Conservation (phyloP, 2,113 vertebrate genomes). For the Phrynosoma blainvillii region DNA sequence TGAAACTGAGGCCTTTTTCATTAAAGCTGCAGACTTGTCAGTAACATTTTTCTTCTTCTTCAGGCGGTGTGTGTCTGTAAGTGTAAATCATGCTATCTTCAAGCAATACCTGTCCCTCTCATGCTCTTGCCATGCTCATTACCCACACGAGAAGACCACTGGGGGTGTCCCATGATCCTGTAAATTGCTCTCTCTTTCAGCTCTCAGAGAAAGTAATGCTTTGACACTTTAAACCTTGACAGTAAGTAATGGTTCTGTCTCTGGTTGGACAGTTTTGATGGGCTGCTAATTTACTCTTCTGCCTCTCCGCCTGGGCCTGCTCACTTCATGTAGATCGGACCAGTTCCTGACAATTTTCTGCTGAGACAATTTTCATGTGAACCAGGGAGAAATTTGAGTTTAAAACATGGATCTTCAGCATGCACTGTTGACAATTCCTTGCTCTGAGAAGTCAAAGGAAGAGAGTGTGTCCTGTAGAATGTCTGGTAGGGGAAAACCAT, state of each 20-base stretch:
- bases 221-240: slow-evolving; percentile 62
- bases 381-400: slow-evolving; percentile 52
- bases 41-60: neutral
- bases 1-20: too few relatives aligned
- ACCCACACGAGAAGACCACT: neutral
- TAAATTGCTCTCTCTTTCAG: slow-evolving; percentile 60
- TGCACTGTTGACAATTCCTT: slow-evolving; percentile 48
- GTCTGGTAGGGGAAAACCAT: slow-evolving; percentile 55
- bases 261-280: slow-evolving; percentile 68
- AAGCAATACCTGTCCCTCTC: neutral
- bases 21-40: neutral
- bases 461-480: slow-evolving; percentile 63
- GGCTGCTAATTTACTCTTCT: slow-evolving; percentile 62
- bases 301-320: slow-evolving; percentile 45
- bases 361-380: slow-evolving; percentile 55
- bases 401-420: slow-evolving; percentile 41
- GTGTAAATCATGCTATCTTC: slow-evolving; percentile 34
- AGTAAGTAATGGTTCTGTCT: slow-evolving; percentile 74
- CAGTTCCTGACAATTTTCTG: slow-evolving; percentile 62
- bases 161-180: slow-evolving; percentile 39
- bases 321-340: slow-evolving; percentile 19
- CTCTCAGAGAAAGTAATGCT: slow-evolving; percentile 66
- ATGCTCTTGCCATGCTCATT: slow-evolving; percentile 37
- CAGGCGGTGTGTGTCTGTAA: neutral
- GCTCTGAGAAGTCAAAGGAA: slow-evolving; percentile 62